A percentile compares a stretch with the other conserved stretches of the same genome.
phyloP scores from a whole-genome alignment of 2,113 vertebrate species.

The Panurus biarmicus region DNA sequence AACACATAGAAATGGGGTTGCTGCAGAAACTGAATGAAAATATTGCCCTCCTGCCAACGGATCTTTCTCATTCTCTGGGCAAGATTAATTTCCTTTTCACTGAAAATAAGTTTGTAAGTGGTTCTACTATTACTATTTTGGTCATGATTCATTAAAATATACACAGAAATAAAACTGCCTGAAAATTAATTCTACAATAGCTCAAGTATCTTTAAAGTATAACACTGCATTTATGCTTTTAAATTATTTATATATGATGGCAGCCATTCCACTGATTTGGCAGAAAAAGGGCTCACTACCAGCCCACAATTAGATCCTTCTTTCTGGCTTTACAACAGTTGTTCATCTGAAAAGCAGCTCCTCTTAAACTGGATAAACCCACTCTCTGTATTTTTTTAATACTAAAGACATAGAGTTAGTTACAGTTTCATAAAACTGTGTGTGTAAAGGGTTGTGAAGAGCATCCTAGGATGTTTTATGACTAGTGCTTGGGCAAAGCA shows the following conservation, averaged over 20 bases:
- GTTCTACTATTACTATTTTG: not conserved
- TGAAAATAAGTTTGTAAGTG: not conserved
- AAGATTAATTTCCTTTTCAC: not conserved
- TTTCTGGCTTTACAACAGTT: not conserved
- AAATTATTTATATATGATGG: not conserved
- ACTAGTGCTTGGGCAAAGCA: not conserved
- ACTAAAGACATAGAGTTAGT: not conserved
- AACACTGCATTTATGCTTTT: not conserved
- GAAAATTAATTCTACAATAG: not conserved
- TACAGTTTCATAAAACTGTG: not conserved
- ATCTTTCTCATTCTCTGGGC: not conserved
- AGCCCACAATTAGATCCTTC: not conserved
- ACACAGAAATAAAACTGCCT: not conserved
- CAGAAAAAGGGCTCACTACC: not conserved
- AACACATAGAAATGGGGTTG: not conserved
- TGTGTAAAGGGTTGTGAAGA: not conserved
- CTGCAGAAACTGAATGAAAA: not conserved
- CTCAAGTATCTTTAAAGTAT: not conserved
- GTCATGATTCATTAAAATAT: not conserved
- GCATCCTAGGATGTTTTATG: not conserved
- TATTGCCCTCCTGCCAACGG: not conserved
- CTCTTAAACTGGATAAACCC: not conserved
- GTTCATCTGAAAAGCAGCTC: not conserved
- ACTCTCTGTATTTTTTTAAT: not conserved
- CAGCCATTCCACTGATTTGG: not conserved